Evolutionary conservation across 2,797 vertebrate genomes (phyloP), one percentile per base, ranked within the genome.

Genomic region (Coendou prehensilis): DNA sequence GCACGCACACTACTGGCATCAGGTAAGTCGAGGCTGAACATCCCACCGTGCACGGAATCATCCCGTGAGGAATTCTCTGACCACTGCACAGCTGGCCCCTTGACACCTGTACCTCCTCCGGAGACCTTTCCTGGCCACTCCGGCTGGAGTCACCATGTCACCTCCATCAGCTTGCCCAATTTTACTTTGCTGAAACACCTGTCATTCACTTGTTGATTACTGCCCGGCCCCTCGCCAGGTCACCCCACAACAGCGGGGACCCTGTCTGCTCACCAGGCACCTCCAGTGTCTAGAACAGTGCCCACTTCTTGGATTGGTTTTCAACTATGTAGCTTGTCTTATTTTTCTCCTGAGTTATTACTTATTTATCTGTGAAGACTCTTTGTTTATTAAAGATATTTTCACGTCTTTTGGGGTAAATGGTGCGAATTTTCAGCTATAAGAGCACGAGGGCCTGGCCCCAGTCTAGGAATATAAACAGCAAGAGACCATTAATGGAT

Each of bases 371-470:
- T 63, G 37, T 71, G 47, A 91, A 52, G 8, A 1, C 91, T 92
- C 23, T 73, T 87, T 80, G 57, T 69, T 95, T 84, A 71, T 81
- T 41, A 91, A 85, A 76, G 76, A 45, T 37, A 50, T 81, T 81
- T 83, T 47, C 47, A 92, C 78, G 3, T 26, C 30, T 2, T 92
- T 90, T 59, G 59, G 28, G 4, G 13, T 73, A 85, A 59, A 59
- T 56, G 52, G 47, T 50, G 41, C 13, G 47, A 45, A 47, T 4
- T 73, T 87, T 76, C 33, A 15, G 69, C 28, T 9, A 0, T 8
- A 18, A 63, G 11, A 5, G 33, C 0, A 0, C 37, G 50, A 56
- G 10, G 37, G 37, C 17, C n/a, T 23, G 28, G 83, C 63, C 69
- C 23, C 63, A 50, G 30, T 26, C 17, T 83, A 15, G 11, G 80